Evolutionary conservation across 2,888 invertebrate genomes (phyloP).

Genomic region (Mongoloraphidia duomilia): DNA sequence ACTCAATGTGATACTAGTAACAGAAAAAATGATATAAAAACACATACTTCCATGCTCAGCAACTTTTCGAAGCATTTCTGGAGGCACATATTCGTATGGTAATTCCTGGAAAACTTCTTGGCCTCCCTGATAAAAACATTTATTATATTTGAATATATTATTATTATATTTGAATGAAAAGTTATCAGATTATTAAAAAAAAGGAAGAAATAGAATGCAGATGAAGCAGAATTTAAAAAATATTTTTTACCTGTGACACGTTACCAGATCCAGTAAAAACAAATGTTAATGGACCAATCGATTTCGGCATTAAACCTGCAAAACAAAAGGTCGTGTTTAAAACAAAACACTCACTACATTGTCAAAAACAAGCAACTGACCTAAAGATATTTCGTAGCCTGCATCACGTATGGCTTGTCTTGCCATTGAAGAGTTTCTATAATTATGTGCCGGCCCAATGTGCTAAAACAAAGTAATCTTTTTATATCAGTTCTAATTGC

Average conservation of each 20-base stretch:
- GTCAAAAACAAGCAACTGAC: slow-evolving; percentile 25
- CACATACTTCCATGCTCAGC: slow-evolving; percentile 87
- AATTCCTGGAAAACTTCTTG: slow-evolving; percentile 92
- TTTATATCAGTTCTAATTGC: neutral
- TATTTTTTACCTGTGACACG: slow-evolving; percentile 60
- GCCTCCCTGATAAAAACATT: slow-evolving; percentile 40
- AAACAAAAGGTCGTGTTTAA: slow-evolving; percentile 1
- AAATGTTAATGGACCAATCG: slow-evolving; percentile 92
- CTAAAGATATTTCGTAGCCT: slow-evolving; percentile 93
- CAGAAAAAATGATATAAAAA: slow-evolving; percentile 1
- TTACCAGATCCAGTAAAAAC: slow-evolving; percentile 98
- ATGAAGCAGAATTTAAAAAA: neutral
- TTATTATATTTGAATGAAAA: too few species aligned
- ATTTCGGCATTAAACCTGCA: slow-evolving; percentile 81
- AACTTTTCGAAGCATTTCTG: slow-evolving; percentile 87
- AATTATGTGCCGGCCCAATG: slow-evolving; percentile 96
- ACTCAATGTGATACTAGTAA: slow-evolving; percentile 4
- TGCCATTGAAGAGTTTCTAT: slow-evolving; percentile 95
- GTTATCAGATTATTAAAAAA: too few species aligned
- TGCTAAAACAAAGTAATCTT: slow-evolving; percentile 41
- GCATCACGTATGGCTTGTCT: slow-evolving; percentile 93
- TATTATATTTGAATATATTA: neutral
- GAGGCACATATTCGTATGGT: slow-evolving; percentile 94
- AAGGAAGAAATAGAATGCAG: too few species aligned
- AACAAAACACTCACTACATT: neutral